phyloP scores from a whole-genome alignment of 2,797 vertebrate genomes.

The Myotis vivesi region DNA sequence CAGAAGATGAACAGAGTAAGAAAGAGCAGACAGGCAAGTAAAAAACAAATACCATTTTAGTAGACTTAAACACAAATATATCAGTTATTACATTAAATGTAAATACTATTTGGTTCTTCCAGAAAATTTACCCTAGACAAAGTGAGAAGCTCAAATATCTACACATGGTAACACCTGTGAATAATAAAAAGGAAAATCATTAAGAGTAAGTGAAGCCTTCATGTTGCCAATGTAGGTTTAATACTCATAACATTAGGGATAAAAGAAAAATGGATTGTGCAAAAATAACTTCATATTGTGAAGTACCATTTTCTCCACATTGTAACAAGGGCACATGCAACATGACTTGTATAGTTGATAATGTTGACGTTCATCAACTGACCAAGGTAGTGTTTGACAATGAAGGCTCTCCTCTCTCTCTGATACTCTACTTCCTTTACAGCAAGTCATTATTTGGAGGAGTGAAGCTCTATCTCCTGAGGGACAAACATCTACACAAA shows the following conservation, averaged over 20 bases:
- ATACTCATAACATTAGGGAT: neutral
- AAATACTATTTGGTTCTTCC: constrained; percentile 50
- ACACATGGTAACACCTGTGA: neutral
- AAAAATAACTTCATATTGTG: neutral
- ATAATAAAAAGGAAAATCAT: neutral
- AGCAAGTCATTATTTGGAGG: neutral
- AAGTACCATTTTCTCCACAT: neutral
- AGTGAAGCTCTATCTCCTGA: neutral
- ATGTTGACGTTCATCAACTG: neutral
- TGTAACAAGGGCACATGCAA: rapidly evolving
- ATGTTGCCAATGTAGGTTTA: neutral
- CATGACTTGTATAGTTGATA: neutral
- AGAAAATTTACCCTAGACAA: constrained; percentile 40
- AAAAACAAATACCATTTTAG: constrained; percentile 45
- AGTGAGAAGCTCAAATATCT: constrained; percentile 45
- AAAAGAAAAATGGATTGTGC: neutral
- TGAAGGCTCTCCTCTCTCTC: neutral
- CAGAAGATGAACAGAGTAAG: neutral
- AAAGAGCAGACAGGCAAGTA: neutral
- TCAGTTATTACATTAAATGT: constrained; percentile 30
- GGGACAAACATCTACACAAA: neutral
- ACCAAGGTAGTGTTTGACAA: neutral
- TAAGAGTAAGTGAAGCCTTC: neutral
- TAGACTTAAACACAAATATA: constrained; percentile 36
- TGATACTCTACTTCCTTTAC: neutral